Evolutionary conservation across 37 sponge, comb jelly and placozoan genomes (phyloP), one percentile per base, ranked within the genome.

Genomic region (Theonella swinhoei): DNA sequence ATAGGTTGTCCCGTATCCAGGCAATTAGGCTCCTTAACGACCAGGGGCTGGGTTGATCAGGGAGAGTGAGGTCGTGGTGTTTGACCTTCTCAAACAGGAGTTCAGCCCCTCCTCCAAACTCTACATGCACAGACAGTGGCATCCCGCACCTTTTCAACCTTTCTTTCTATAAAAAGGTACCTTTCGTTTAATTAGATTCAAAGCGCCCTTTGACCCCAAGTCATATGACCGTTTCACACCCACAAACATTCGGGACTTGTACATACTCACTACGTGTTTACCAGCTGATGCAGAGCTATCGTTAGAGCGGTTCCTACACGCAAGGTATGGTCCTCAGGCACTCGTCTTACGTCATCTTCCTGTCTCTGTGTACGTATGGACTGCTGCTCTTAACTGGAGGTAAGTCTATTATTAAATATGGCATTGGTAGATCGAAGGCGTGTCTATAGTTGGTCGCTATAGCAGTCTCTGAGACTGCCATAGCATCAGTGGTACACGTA

Each of bases 91-190:
- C 91, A 65, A 99, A 96, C 65, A 99, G 76, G 31, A 99, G 89
- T 76, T 99, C 99, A 22, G 99, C 97, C 8, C 99, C 99, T 29
- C 99, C 99, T 85, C 91, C 82, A 72, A 97, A 92, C 82, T 97
- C 97, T 0, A 97, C n/a, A 0, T 69, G 65, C 2, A 94, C 79
- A 59, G 81, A 84, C 78, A 97, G 31, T 20, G 41, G n/a, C 81
- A 79, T 72, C n/a, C n/a, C n/a, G n/a, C n/a, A n/a, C n/a, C n/a
- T n/a, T 7, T 47, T 47, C 54, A 14, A 47, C 7, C 7, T 47
- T 47, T 47, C 54, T 47, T 47, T 47, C 54, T 47, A 14, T 47
- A 14, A 7, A n/a, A n/a, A 7, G 54, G 7, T 14, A 14, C 54
- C 14, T 47, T 47, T 47, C 54, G 54, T 7, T 47, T 47, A 47